Conservation (phyloP, 2,113 vertebrate genomes). For the Syngnathus floridae region DNA sequence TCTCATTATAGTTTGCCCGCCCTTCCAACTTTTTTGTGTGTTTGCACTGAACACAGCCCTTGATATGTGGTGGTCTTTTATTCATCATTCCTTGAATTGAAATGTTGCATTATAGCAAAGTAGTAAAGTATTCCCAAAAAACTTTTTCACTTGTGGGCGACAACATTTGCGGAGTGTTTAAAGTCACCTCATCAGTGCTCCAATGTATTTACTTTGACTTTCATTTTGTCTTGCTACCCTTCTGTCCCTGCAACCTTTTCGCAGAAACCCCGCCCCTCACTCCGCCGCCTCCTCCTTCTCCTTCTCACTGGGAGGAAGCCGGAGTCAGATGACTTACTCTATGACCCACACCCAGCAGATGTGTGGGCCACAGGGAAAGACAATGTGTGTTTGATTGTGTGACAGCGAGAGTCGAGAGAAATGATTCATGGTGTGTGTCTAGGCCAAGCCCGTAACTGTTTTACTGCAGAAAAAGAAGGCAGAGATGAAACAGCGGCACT, state of each 20-base stretch:
- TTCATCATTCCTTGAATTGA: neutral
- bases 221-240: neutral
- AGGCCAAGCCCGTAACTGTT: slow-evolving; percentile 9
- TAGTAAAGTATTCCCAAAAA: neutral
- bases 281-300: slow-evolving; percentile 7
- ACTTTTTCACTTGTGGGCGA: neutral
- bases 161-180: neutral
- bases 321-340: slow-evolving; percentile 29
- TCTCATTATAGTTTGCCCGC: neutral
- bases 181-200: neutral
- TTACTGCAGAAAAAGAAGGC: slow-evolving; percentile 7
- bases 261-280: slow-evolving; percentile 18
- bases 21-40: neutral
- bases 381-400: slow-evolving; percentile 10
- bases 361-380: slow-evolving; percentile 33
- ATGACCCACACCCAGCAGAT: slow-evolving; percentile 52
- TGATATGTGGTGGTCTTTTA: neutral
- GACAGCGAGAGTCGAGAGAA: neutral
- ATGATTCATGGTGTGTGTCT: slow-evolving; percentile 28
- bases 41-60: neutral
- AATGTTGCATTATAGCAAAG: neutral
- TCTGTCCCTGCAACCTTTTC: neutral
- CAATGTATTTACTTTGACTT: neutral
- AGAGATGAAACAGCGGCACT: neutral
- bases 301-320: slow-evolving; percentile 32